A percentile compares a stretch with the other conserved stretches of the same genome.
Evolutionary conservation across 1,140 invertebrate genomes (phyloP).

Genomic region (Nylanderia fulva): DNA sequence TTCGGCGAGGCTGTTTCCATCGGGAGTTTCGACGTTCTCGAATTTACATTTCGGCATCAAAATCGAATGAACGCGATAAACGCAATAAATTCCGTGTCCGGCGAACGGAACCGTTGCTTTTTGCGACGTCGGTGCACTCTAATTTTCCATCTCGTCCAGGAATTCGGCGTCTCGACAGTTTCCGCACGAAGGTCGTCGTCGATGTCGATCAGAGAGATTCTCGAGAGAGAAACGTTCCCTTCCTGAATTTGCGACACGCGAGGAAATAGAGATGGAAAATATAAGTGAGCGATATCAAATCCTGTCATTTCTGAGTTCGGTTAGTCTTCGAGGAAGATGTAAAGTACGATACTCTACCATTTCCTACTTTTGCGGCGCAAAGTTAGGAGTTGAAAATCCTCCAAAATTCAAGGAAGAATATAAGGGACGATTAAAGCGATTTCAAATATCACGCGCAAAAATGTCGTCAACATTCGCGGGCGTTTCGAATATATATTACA

Average conservation of each 20-base stretch:
- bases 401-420: background rate
- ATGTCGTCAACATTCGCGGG: background rate
- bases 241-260: background rate
- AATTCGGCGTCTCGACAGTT: slow-evolving; percentile 27
- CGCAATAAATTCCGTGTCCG: slow-evolving; percentile 74
- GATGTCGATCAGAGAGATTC: background rate
- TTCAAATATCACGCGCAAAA: background rate
- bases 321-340: background rate
- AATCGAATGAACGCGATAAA: slow-evolving; percentile 65
- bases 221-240: slow-evolving; percentile 10
- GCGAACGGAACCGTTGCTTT: background rate
- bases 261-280: slow-evolving; percentile 55
- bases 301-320: slow-evolving; percentile 21
- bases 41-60: slow-evolving; percentile 63
- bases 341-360: background rate
- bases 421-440: background rate
- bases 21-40: no score
- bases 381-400: background rate
- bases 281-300: slow-evolving; percentile 30
- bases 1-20: no score
- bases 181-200: slow-evolving; percentile 15
- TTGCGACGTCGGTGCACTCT: background rate
- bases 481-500: background rate
- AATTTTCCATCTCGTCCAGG: slow-evolving; percentile 50
- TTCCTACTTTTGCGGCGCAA: background rate